Evolutionary conservation across 2,888 invertebrate species (phyloP).

Genomic region (Hedychridium roseum): DNA sequence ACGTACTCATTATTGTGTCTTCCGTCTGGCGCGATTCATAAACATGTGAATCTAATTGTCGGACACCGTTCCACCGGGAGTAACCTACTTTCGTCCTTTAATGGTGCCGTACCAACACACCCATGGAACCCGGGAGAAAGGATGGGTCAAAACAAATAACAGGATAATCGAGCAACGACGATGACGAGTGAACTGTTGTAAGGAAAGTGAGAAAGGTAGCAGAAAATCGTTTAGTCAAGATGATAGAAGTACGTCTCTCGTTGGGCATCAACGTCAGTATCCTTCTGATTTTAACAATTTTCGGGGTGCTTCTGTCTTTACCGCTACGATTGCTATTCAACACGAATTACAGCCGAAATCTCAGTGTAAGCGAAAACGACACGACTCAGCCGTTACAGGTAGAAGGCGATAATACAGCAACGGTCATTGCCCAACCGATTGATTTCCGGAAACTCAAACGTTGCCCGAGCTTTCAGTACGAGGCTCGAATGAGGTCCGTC

Average conservation of each 20-base stretch:
- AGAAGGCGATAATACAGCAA: conserved; percentile 11
- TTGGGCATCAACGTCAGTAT: conserved; percentile 52
- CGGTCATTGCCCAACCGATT: conserved; percentile 16
- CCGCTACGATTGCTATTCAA: conserved; percentile 48
- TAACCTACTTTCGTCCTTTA: no score
- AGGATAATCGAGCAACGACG: no score
- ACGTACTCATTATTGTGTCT: no score
- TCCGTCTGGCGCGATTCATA: no score
- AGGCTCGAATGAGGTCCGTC: conserved; percentile 37
- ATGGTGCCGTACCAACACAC: no score
- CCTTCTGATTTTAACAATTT: conserved; percentile 49
- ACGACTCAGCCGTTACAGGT: not conserved
- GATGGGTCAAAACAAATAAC: no score
- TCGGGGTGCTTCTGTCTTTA: conserved; percentile 48
- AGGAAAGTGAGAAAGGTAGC: no score
- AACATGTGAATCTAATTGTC: no score
- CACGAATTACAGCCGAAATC: conserved; percentile 36
- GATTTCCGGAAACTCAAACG: conserved; percentile 35
- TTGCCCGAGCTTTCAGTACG: conserved; percentile 46
- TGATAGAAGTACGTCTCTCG: conserved; percentile 40
- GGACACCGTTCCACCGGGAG: no score
- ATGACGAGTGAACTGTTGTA: no score
- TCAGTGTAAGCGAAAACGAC: not conserved
- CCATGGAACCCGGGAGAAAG: no score
- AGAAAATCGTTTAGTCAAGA: no score